Evolutionary conservation across 2,113 vertebrate genomes (phyloP), one percentile per base, ranked within the genome.

Genomic region (Onychostoma macrolepis): DNA sequence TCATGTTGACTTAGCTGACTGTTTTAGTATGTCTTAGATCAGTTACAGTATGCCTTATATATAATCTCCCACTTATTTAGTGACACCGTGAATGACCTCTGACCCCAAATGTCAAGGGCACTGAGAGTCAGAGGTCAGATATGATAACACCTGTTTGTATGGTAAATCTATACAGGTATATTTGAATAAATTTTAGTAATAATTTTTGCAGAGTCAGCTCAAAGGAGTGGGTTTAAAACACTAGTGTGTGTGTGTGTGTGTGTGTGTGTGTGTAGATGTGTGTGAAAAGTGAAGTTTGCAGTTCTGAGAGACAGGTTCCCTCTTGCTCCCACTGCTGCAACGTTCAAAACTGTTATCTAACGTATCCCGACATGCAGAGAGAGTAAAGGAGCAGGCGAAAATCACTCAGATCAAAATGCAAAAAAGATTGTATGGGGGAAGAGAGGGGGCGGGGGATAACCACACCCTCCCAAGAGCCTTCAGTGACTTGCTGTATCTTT

Each of bases 331-430:
- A 2, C 72, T 63, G 87, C 89, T 88, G 89, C 87, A 90, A 26
- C 91, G 86, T 93, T 90, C 69, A 76, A 90, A 90, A 93, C 91
- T 85, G 84, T 91, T 43, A 26, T 61, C 89, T 88, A 90, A 94
- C 95, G 41, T 91, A 95, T 96, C 94, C 94, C 82, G 87, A 96
- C 95, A 94, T 82, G 95, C 91, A 83, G 85, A 87, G 88, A 85
- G 81, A 90, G 65, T 19, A 69, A 26, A 82, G 38, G 74, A 87
- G 80, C 72, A 81, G 80, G 72, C 63, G 12, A 74, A 80, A 91
- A 80, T 79, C 72, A 36, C 77, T 19, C 85, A 84, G 53, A 92
- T 93, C 88, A 83, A 85, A 89, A 92, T 69, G 28, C 61, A 85
- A 86, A 91, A 89, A 24, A 74, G 38, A 9, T 0, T 67, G 88